Evolutionary conservation across 92 coral and sea anemone genomes (phyloP), one percentile per base, ranked within the genome.

Genomic region (Palythoa heliodiscus): DNA sequence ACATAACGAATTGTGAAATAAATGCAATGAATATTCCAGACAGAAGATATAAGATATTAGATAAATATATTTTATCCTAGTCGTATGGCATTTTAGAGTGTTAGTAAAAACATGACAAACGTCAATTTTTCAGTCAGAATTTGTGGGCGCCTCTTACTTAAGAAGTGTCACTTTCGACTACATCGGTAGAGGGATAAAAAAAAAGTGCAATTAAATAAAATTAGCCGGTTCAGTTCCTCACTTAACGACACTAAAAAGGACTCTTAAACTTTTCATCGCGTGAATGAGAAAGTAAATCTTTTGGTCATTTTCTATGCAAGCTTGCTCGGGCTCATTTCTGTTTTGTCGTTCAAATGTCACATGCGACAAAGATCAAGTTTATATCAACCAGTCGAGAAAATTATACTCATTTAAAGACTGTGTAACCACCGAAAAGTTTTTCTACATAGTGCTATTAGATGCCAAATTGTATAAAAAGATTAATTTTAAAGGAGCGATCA

Each of bases 401-500:
- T 75, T 14, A 12, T 2, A 22, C 37, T 63, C 69, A 9, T 16
- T 19, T 23, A 23, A n/a, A 19, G 69, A n/a, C 69, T 63, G 23
- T 2, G 25, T 63, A 17, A 63, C 22, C 69, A n/a, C 10, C 37
- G 17, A 1, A 69, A 29, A 37, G 29, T 3, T 35, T 61, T 78
- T 29, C 40, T 37, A 67, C 20, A 23, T 43, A 19, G 63, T 23
- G 53, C 73, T 80, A 80, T 80, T 73, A 68, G 61, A 39, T 60
- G 52, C 9, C 84, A 57, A 64, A 38, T 64, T 23, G 35, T 13
- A n/a, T 47, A 80, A 66, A 48, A 80, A 47, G 71, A 78, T 66
- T 80, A 75, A 52, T 76, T 7, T 54, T 76, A 76, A 53, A 76
- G 61, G 53, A 66, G 58, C 84, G 60, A 80, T 80, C 84, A 47